Conservation (phyloP, 2,888 invertebrate species). For the Camponotus fellah region DNA sequence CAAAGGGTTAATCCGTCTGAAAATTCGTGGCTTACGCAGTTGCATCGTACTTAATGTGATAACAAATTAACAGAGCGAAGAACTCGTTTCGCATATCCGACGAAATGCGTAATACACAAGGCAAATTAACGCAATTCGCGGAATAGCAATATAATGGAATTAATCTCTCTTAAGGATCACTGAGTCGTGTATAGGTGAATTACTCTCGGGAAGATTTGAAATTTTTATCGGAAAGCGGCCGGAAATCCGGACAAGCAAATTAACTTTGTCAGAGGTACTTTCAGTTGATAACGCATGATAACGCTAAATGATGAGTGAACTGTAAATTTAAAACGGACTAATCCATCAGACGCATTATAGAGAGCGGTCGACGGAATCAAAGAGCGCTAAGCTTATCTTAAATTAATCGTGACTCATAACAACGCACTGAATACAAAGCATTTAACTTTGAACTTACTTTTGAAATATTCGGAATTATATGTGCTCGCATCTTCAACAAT, state of each 20-base stretch:
- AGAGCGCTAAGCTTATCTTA: slow-evolving; percentile 40
- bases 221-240: slow-evolving; percentile 41
- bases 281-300: slow-evolving; percentile 35
- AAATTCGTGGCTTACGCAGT: slow-evolving; percentile 33
- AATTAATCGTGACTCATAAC: slow-evolving; percentile 44
- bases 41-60: slow-evolving; percentile 32
- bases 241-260: slow-evolving; percentile 10
- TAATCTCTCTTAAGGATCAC: slow-evolving; percentile 50
- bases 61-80: slow-evolving; percentile 34
- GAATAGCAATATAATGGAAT: slow-evolving; percentile 37
- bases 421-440: slow-evolving; percentile 5
- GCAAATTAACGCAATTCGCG: slow-evolving; percentile 41
- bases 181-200: slow-evolving; percentile 50
- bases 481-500: neutral
- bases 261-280: slow-evolving; percentile 37
- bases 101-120: slow-evolving; percentile 35
- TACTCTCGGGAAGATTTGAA: slow-evolving; percentile 31
- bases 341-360: slow-evolving; percentile 43
- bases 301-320: slow-evolving; percentile 42
- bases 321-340: slow-evolving; percentile 47
- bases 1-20: slow-evolving; percentile 45
- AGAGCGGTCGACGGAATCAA: slow-evolving; percentile 30
- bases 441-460: neutral
- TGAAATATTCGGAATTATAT: slow-evolving; percentile 14
- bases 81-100: slow-evolving; percentile 31